These are phyloP conservation scores for Parasteatoda lunata DNA, from an alignment of 2,888 invertebrate genomes.

Conservation along the genomic window DNA sequence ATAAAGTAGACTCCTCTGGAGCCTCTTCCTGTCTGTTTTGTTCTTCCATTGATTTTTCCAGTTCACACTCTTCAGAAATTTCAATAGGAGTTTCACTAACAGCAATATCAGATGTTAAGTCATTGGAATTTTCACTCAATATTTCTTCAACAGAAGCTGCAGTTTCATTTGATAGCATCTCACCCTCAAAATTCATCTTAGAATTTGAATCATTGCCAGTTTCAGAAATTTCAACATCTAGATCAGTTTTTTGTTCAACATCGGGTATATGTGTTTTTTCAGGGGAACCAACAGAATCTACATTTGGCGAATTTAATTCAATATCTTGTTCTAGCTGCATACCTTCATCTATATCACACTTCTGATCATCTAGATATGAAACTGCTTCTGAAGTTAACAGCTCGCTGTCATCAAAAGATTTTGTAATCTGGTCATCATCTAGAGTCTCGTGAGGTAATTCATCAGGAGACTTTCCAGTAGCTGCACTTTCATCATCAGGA, in stretches of 20 bases:
- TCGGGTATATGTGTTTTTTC: not conserved
- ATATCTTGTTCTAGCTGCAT: not conserved
- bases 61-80: not conserved
- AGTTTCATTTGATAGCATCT: not conserved
- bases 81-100: not conserved
- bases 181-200: not conserved
- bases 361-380: slow-evolving; percentile 1
- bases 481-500: slow-evolving; percentile 55
- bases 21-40: not conserved
- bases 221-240: slow-evolving; percentile 4
- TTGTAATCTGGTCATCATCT: slow-evolving; percentile 24
- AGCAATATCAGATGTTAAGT: not conserved
- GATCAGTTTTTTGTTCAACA: not conserved
- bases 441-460: slow-evolving; percentile 45
- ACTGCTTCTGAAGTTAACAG: slow-evolving; percentile 13
- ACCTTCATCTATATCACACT: not conserved
- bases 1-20: no score
- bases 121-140: not conserved
- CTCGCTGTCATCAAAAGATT: slow-evolving; percentile 41
- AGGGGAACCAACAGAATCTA: not conserved
- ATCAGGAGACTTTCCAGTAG: slow-evolving; percentile 56
- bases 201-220: slow-evolving; percentile 1
- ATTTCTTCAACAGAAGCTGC: not conserved
- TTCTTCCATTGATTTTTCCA: not conserved
- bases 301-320: not conserved